Base-by-base conservation (phyloP, 2,113 vertebrate genomes). In the Mobula birostris region DNA sequence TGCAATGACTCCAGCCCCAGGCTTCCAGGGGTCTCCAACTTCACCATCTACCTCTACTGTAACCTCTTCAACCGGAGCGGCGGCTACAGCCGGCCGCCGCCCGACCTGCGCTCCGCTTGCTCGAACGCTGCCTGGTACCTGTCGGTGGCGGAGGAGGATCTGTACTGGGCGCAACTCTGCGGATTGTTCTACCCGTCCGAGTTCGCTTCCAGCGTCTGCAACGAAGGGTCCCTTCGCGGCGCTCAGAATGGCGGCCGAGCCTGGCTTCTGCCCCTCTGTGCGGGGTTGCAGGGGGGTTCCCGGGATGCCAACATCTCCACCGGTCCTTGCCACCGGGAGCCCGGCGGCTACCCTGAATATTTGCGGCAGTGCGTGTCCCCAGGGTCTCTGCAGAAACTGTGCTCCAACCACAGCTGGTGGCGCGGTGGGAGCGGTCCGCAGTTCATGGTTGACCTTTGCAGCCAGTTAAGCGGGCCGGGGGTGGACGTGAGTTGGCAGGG, bases 1-100 rank as follows among this genome's bases (percentile, higher is more conserved):
- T 98, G 98, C 77, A 97, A 98, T 82, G 96, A 97, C 94, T 96
- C 97, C 21, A 96, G 97, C 79, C 97, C 97, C 0, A 97, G 96
- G 24, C 94, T 98, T 95, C 97, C 95, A 0, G 97, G 97, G 0
- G 95, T 98, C 94, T 98, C 98, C 94, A 98, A 98, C 97, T 98
- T 98, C 96, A 98, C 98, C 0, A 96, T 98, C 66, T 96, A 97
- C 94, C 96, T 98, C 94, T 97, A 98, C 95, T 98, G 98, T 95
- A 98, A 97, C 95, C 96, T 97, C 11, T 96, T 97, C 94, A 97
- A 96, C 61, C 68, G 95, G 97, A 0, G 95, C 94, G 3, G 74
- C 94, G 36, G 95, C 95, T 74, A 15, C 3, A 19, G 19, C 2
- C 95, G 96, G 56, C 94, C 95, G 48, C 97, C 94, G 2, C 96